A percentile compares a stretch with the other conserved stretches of the same genome.
phyloP scores from a whole-genome alignment of 2,888 invertebrate species.

The Archips crataeganus region DNA sequence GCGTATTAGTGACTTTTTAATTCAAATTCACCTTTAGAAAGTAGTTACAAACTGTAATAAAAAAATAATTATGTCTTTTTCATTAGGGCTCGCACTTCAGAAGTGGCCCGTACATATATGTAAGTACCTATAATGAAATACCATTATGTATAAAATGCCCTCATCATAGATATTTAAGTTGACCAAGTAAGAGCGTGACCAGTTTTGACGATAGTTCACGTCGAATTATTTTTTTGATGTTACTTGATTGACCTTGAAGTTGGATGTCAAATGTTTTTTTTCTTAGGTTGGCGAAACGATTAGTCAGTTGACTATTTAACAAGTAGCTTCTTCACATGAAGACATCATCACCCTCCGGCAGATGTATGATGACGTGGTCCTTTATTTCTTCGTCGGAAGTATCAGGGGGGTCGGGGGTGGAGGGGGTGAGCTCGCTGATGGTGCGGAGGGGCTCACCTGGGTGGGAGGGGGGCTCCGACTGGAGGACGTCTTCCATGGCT shows the following conservation, averaged over 20 bases:
- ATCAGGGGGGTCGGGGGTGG: constrained; percentile 50
- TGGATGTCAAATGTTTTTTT: too few species aligned
- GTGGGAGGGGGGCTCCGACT: constrained; percentile 87
- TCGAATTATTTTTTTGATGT: too few species aligned
- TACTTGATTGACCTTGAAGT: too few species aligned
- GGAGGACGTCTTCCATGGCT: constrained; percentile 95
- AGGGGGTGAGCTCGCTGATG: constrained; percentile 65
- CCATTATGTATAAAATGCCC: neutral
- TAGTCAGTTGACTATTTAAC: neutral
- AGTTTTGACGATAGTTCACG: neutral
- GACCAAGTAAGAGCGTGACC: neutral
- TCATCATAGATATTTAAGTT: neutral
- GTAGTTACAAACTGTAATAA: too few species aligned
- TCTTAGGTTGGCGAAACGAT: neutral
- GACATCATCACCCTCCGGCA: constrained; percentile 65
- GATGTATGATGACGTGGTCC: constrained; percentile 67
- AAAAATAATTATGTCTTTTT: too few species aligned
- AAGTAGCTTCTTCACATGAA: constrained; percentile 55
- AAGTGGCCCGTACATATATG: too few species aligned
- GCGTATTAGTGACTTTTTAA: neutral
- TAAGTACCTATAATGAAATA: neutral
- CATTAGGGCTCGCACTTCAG: too few species aligned
- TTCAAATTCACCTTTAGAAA: neutral
- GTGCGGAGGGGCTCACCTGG: constrained; percentile 82
- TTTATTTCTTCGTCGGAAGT: constrained; percentile 47